Base-by-base conservation (phyloP, 2,797 vertebrate genomes). In the Lutjanus campechanus region DNA sequence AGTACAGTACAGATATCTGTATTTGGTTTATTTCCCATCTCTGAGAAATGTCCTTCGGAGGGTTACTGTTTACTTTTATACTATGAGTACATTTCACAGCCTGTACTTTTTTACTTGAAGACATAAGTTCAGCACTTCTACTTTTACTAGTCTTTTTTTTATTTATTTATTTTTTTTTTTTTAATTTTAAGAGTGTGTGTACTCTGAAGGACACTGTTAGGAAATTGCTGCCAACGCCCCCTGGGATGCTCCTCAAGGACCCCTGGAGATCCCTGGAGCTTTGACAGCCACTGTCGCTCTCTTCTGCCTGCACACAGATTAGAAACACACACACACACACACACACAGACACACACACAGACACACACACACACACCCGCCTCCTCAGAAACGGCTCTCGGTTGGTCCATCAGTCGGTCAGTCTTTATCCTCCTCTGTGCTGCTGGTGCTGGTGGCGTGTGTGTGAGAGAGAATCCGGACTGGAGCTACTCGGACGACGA, bases 381-480 rank as follows among this genome's bases (percentile, higher is more conserved):
- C 89, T 94, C 87, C 89, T 90, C 75, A 46, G 87, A 62, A 87
- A 68, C 74, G 56, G 76, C 90, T 92, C 79, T 89, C 77, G 91
- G 91, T 94, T 94, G 93, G 91, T 91, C 92, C 89, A 89, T 75
- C 76, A 78, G 71, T 78, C 90, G 88, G 87, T 92, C 92, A 91
- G 84, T 88, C 92, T 91, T 85, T 51, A 86, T 86, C 86, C 90
- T 80, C 89, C 81, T 87, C 47, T 71, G 69, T 64, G 70, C 62
- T 63, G 25, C 40, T 64, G 74, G 62, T 44, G 71, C 56, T 70
- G n/a, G 55, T 66, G 77, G 63, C 54, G 74, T 40, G 85, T 77
- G 79, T 79, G 56, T 55, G 69, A 6, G 49, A 10, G 51, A 2
- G n/a, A 62, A 59, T 83, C 73, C 70, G 61, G 72, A 81, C 70